Evolutionary conservation across 2,888 invertebrate genomes (phyloP), one percentile per base, ranked within the genome.

Genomic region (Drosophila sordidula): DNA sequence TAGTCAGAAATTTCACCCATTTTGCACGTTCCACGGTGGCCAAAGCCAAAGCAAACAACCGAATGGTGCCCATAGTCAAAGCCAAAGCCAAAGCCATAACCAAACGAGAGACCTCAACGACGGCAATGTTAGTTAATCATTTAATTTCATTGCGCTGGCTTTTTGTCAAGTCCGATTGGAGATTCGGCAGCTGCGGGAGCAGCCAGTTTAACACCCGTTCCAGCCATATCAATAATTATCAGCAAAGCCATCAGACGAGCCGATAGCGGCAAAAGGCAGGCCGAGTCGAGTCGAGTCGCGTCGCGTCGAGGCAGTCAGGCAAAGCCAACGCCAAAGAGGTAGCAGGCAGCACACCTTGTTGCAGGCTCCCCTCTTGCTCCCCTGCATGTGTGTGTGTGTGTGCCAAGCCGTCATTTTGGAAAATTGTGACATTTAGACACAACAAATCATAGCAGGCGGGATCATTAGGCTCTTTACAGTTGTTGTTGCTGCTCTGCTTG

Each of bases 401-500:
- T 25, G 67, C 26, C 72, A 62, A 52, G 70, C 70, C 71, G 80
- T 80, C 72, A 70, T 57, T 66, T 70, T 66, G 74, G 73, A 73
- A 80, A 87, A 86, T 75, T 86, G 85, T 87, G 85, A 86, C 88
- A 86, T 88, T 86, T 88, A 81, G 84, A 78, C 78, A 88, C 74
- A 86, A 88, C 87, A 86, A 86, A 86, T 86, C 85, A 86, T 80
- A 73, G 72, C 78, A 78, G 75, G 75, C 75, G 69, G 68, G 59
- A 83, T 81, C 83, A 83, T 81, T 81, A 81, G 78, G 70, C 52
- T 59, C 67, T 74, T 71, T 54, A 67, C 46, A 42, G 65, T 45
- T 47, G 50, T 49, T 36, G 50, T 18, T 54, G 42, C 26, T 38
- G 63, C 49, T 63, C 63, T 55, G 50, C 18, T 46, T 14, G 51